These are phyloP conservation scores for Aratinga solstitialis DNA, from an alignment of 2,797 vertebrate species.

Conservation along the genomic window DNA sequence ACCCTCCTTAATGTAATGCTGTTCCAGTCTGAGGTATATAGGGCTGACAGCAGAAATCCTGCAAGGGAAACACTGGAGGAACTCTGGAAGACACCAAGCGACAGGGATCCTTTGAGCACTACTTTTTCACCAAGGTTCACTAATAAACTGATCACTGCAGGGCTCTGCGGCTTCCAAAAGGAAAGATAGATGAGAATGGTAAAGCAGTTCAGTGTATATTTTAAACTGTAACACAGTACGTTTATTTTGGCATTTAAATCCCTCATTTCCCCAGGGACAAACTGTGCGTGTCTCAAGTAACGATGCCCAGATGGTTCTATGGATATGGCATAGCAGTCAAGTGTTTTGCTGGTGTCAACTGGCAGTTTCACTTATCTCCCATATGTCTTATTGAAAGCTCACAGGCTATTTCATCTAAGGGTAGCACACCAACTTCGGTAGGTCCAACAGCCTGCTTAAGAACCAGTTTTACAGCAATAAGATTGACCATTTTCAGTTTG, in stretches of 20 bases:
- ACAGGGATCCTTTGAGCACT: not conserved
- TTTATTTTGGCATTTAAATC: constrained; percentile 49
- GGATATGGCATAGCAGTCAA: constrained; percentile 16
- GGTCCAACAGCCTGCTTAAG: not conserved
- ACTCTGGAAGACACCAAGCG: not conserved
- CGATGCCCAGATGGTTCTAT: constrained; percentile 28
- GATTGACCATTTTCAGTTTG: not conserved
- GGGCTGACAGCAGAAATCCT: not conserved
- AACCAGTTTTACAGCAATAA: not conserved
- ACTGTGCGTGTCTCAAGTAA: constrained; percentile 21
- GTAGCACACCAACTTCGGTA: not conserved
- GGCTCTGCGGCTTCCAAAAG: not conserved
- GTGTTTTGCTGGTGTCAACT: not conserved
- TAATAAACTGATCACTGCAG: not conserved
- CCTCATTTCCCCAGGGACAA: constrained; percentile 34
- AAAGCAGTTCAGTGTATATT: not conserved
- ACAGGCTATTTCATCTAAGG: not conserved
- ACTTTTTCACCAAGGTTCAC: not conserved
- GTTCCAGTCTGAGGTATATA: not conserved
- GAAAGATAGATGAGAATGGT: not conserved
- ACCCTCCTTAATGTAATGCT: not conserved
- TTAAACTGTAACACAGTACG: not conserved
- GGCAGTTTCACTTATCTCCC: not conserved
- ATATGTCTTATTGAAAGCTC: not conserved
- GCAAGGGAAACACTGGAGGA: not conserved